These are phyloP conservation scores for Cheirogaleus major DNA, from an alignment of 2,797 vertebrate species.

Conservation along the genomic window DNA sequence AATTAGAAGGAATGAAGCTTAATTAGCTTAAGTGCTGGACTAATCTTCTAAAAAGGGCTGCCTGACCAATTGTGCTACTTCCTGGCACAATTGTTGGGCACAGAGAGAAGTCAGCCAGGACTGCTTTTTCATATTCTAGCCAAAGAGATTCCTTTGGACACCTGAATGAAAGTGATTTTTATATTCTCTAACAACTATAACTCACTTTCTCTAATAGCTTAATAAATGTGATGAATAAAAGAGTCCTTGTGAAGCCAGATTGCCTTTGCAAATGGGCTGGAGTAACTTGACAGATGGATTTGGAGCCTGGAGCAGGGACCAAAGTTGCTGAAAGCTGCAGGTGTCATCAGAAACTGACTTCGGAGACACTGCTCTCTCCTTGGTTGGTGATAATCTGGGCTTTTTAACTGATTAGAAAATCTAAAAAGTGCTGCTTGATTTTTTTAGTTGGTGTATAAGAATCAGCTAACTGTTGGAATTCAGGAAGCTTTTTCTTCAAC, in stretches of 20 bases:
- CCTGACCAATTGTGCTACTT: neutral
- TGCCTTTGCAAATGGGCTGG: conserved; percentile 60
- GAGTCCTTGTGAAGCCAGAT: conserved; percentile 34
- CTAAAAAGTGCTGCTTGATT: neutral
- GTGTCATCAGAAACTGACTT: conserved; percentile 47
- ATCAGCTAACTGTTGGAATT: neutral
- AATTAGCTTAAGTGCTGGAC: conserved; percentile 71
- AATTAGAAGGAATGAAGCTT: conserved; percentile 33
- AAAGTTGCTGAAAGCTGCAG: conserved; percentile 48
- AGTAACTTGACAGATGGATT: conserved; percentile 60
- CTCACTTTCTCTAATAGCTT: conserved; percentile 74
- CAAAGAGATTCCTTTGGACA: conserved; percentile 47
- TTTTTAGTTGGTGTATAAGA: neutral
- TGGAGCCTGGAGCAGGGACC: neutral
- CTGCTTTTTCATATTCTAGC: conserved; percentile 43
- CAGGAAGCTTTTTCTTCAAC: neutral
- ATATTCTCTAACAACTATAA: conserved; percentile 70
- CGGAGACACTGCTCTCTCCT: neutral
- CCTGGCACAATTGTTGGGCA: neutral
- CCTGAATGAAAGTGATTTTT: conserved; percentile 68
- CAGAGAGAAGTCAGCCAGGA: conserved; percentile 61
- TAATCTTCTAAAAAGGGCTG: conserved; percentile 67
- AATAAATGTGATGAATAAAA: conserved; percentile 68
- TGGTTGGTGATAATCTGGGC: conserved; percentile 39
- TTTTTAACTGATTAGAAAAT: conserved; percentile 69